Base-by-base conservation (phyloP, 1,140 invertebrate species). In the Trachelipus rathkii region DNA sequence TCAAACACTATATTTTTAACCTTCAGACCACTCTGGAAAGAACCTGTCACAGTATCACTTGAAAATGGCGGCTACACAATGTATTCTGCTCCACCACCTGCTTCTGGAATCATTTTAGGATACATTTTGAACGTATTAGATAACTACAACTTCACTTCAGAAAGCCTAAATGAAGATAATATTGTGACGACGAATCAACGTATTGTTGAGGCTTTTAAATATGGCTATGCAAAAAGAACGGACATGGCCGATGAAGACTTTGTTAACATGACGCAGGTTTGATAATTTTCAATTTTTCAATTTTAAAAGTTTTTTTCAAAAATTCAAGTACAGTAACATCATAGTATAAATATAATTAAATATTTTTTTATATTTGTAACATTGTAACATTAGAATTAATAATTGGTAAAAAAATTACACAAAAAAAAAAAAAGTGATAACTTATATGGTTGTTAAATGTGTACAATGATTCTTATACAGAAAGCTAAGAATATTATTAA, bases 141-240 rank as follows among this genome's bases (percentile, higher is more conserved):
- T 77, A 89, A 89, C 3, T 94, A 89, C 81, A 87, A 90, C 44
- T 89, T 93, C 67, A 89, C 85, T 0, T 76, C 78, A 7, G 75
- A 78, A 11, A 82, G 77, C 9, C 43, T 79, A 10, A 43, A 81
- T 74, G 77, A 74, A 11, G 44, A 80, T 9, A 72, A 80, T 24
- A 73, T 82, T 9, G 78, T 91, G 0, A 84, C 88, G 0, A 95
- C 92, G 0, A 92, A 93, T 84, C 95, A 97, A 83, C 89, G 93
- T 77, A 92, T 97, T 44, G 87, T 92, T 13, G 97, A 99, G 85
- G 89, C 95, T 0, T 92, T 95, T 79, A 99, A 99, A 84, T 95
- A 93, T 85, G 93, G 93, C 0, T 98, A 92, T 83, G 95, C 95
- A 0, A 88, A 89, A 71, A 88, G 96, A 77, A 91, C 91, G 6